Percentiles rank a stretch among this genome's conserved stretches.
Conservation (phyloP, 1,140 invertebrate genomes). For the Cephus cinctus region DNA sequence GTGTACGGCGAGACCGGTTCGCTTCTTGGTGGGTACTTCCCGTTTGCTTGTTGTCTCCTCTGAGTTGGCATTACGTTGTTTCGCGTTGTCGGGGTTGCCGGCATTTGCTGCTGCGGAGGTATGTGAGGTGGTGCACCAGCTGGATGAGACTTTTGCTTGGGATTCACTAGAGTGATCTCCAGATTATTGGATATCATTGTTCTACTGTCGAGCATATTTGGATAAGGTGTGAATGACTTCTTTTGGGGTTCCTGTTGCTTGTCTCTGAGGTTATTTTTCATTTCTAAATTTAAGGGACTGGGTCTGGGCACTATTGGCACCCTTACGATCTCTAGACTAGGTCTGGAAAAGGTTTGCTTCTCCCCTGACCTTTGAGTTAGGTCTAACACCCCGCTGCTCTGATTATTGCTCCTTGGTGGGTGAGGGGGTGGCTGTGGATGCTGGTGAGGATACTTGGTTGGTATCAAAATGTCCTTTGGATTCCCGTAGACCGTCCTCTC, state of each 20-base stretch:
- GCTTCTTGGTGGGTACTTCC: conserved; percentile 37
- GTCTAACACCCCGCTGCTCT: conserved; percentile 32
- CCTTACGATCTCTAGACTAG: conserved; percentile 52
- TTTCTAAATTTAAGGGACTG: conserved; percentile 43
- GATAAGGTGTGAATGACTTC: conserved; percentile 29
- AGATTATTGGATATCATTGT: conserved; percentile 52
- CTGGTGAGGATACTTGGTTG: conserved; percentile 41
- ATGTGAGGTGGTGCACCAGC: conserved; percentile 16
- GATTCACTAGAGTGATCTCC: conserved; percentile 52
- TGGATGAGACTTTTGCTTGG: conserved; percentile 27
- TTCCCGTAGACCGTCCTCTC: conserved; percentile 70
- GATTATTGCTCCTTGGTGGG: conserved; percentile 9
- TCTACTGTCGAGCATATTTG: conserved; percentile 44
- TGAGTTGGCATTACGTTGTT: conserved; percentile 19
- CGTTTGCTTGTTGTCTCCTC: conserved; percentile 34
- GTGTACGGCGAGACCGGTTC: conserved; percentile 49
- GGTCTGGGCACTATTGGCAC: conserved; percentile 52
- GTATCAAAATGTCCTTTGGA: conserved; percentile 64
- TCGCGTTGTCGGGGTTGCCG: conserved; percentile 21
- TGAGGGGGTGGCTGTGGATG: conserved; percentile 19
- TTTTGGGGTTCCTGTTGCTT: conserved; percentile 19
- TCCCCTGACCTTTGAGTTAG: conserved; percentile 39
- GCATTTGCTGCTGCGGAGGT: conserved; percentile 15
- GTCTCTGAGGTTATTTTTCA: conserved; percentile 27
- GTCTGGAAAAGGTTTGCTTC: conserved; percentile 30